Base-by-base conservation (phyloP, 2,888 invertebrate species). In the Branchinecta sandiegonensis region DNA sequence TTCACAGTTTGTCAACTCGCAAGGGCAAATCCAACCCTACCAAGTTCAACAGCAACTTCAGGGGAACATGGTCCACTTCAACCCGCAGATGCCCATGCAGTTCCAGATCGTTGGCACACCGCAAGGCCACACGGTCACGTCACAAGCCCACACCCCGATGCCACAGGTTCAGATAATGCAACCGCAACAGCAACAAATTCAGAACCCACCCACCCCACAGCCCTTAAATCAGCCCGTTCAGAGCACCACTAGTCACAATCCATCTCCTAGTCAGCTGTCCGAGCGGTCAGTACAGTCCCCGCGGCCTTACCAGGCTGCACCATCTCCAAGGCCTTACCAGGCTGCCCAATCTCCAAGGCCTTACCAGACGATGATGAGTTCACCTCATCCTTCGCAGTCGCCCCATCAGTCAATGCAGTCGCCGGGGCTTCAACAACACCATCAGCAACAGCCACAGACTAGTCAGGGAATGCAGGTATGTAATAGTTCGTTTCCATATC, bases 381-480 rank as follows among this genome's bases (percentile, higher is more conserved):
- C 56, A 8, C 56, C 56, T 8, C 56, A 56, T 56, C 14, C 17
- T 56, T 8, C 56, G 7, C 68, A 68, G 65, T 47, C 46, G 48
- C 66, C 47, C 10, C 67, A 67, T 12, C 68, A 65, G 37, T 50
- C 67, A 10, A 65, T 69, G 50, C 69, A 63, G 13, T 67, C 47
- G 47, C 67, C 67, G 12, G 13, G 13, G 46, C 65, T n/a, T 9
- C 66, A 23, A 12, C 68, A 68, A 47, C 48, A 14, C 14, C 68
- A 68, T 13, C 68, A 68, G 46, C 68, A 67, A 10, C 68, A 68
- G n/a, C 64, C 46, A n/a, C 68, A 68, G n/a, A 65, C 64, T 12
- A 64, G 37, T 37, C 37, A 37, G 37, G 37, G 37, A 37, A 37
- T 37, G 37, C 37, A 37, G 37, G 37, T 37, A 37, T 37, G 37